Evolutionary conservation across 2,113 vertebrate genomes (phyloP), one percentile per base, ranked within the genome.

Genomic region (Platichthys flesus): DNA sequence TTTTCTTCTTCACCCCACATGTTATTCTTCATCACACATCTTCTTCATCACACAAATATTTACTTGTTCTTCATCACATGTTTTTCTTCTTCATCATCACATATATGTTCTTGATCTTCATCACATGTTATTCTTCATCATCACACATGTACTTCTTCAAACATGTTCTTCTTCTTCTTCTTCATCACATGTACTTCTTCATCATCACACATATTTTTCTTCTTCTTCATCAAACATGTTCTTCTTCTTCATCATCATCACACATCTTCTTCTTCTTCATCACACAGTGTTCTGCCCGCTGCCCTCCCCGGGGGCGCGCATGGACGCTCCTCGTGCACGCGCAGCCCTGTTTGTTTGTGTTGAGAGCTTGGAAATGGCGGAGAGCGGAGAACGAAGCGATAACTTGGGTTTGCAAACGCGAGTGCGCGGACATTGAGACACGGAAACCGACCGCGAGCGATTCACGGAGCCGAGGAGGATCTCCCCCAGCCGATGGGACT

Each of bases 301-400:
- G 64, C 63, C 62, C 47, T 59, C 1, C 1, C 18, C 79, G 88
- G 60, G 89, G 76, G 66, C 88, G 84, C 88, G 88, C 90, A n/a
- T 49, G 16, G 68, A 40, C 55, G 76, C 67, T 51, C 42, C 54
- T 87, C 18, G 91, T 58, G 88, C 85, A 77, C 91, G 82, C 67
- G 83, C 89, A 85, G 68, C 82, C 86, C 92, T 95, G 93, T 95
- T 95, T 95, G 93, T 94, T 95, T 94, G 94, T 94, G 93, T 94
- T 90, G 91, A 93, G 89, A 92, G 89, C 83, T 89, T 93, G 93
- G 92, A 95, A 94, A 95, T 95, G 94, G 94, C 94, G 94, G 92
- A 93, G 94, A 89, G 89, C 89, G 83, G 91, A 92, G 90, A 94
- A 80, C 88, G 82, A 77, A 84, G 88, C 86, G 85, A 92, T 81